These are phyloP conservation scores for Zaprionus gabonicus DNA, from an alignment of 1,140 invertebrate species.

Conservation along the genomic window DNA sequence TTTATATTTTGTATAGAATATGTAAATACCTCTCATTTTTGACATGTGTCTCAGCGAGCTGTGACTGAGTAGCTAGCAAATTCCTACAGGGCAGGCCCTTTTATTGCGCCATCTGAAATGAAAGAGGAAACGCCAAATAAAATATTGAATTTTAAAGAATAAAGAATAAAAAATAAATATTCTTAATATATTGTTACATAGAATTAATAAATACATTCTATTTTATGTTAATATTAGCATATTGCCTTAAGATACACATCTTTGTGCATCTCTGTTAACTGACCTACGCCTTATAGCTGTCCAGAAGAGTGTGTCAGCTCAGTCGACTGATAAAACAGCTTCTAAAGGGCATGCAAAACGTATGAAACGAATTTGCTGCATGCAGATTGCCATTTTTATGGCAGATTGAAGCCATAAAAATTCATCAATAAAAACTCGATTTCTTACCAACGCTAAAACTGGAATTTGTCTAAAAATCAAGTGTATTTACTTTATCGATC, in stretches of 20 bases:
- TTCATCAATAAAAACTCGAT: background rate
- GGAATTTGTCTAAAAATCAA: background rate
- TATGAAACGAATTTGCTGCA: background rate
- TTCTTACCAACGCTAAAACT: too few species aligned
- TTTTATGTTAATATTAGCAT: too few species aligned
- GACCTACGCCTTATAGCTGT: background rate
- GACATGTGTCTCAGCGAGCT: conserved; percentile 51
- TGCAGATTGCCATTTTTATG: background rate
- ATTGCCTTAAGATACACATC: background rate
- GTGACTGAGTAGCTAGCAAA: conserved; percentile 29
- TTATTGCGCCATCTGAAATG: conserved; percentile 59
- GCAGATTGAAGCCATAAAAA: background rate
- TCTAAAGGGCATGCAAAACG: background rate
- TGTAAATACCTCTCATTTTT: conserved; percentile 69
- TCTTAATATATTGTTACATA: background rate
- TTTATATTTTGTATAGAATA: background rate
- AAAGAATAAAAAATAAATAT: background rate
- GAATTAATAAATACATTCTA: too few species aligned
- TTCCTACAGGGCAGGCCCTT: conserved; percentile 37
- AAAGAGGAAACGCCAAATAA: background rate
- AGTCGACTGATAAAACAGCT: background rate
- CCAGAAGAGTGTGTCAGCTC: too few species aligned
- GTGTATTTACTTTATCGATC: background rate
- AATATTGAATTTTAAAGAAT: background rate
- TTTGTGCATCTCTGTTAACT: background rate